Evolutionary conservation across 2,113 vertebrate genomes (phyloP), one percentile per base, ranked within the genome.

Genomic region (Mesitornis unicolor): DNA sequence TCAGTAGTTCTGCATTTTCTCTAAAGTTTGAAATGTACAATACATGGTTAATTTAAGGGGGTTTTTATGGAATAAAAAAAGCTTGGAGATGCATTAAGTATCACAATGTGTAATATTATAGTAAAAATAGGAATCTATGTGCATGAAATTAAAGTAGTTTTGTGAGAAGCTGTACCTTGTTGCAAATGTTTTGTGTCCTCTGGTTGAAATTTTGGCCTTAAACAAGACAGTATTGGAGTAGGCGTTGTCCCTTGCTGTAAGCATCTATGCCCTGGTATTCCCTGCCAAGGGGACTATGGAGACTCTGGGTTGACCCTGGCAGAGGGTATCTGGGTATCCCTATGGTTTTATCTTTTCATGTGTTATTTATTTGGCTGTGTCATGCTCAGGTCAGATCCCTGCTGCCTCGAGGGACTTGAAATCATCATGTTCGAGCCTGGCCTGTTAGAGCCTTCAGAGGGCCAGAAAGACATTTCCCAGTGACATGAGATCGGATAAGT

Each of bases 201-300:
- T 36, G 16, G 19, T 11, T 42, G 54, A 60, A 64, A 22, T 45
- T 56, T 63, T 81, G 57, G 22, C 67, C 65, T 42, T 47, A 26
- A 53, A 19, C 1, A 3, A 85, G 68, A 53, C 12, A 3, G 11
- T 13, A 7, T 11, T 31, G 42, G 17, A 35, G 50, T 31, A n/a
- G 24, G 10, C 3, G 1, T 10, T 1, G 0, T n/a, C 26, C 43
- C 45, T 68, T 60, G 28, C 16, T 3, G 0, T 57, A 42, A 20
- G 13, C 15, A 28, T 69, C 53, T 1, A 2, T 47, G 50, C 24
- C n/a, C 22, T 38, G 40, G 22, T 38, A 8, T 74, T 84, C 40
- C n/a, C n/a, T 40, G 29, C 40, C 28, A 14, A 60, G 33, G 38
- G 18, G 45, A 14, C 45, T 10, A 1, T 2, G 16, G n/a, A 16